Base-by-base conservation (phyloP, 1,140 invertebrate genomes). In the Heliothis virescens region DNA sequence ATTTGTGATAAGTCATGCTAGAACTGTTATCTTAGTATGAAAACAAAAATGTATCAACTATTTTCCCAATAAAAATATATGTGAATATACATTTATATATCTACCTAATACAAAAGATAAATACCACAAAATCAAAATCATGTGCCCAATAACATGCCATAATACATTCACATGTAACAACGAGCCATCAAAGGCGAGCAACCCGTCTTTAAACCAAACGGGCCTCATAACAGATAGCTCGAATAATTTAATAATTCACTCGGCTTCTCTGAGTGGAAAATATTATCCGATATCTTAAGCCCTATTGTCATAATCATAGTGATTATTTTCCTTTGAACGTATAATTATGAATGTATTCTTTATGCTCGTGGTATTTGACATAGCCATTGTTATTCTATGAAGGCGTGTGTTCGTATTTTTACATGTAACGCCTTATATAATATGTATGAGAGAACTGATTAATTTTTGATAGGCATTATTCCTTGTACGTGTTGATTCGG, bases 181-280 rank as follows among this genome's bases (percentile, higher is more conserved):
- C n/a, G 53, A 65, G 48, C 0, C 13, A 26, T 60, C 26, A 65
- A 71, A 69, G 18, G 48, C 15, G 12, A 79, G 21, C 11, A 72
- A 52, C 67, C 60, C 47, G 53, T 77, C 74, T 53, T 41, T 15
- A 48, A 47, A 53, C 50, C 67, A 80, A 80, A 75, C 62, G 65
- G 2, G 21, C 41, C 72, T 47, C 12, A 63, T 48, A 69, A 80
- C 79, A 41, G 72, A 76, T 75, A 55, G 53, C 41, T 69, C 72
- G 73, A 80, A 80, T 80, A 80, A 80, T 80, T 80, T 76, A 80
- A 80, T 80, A 76, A 75, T 80, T 76, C 79, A 80, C 60, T 47
- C 41, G 62, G 7, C 34, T 18, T 55, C 34, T 13, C 21, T 52
- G 9, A 29, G 18, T 21, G 21, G 21, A 48, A 79, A 74, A 74